Evolutionary conservation across 2,113 vertebrate species (phyloP).

Genomic region (Proterorhinus semilunaris): DNA sequence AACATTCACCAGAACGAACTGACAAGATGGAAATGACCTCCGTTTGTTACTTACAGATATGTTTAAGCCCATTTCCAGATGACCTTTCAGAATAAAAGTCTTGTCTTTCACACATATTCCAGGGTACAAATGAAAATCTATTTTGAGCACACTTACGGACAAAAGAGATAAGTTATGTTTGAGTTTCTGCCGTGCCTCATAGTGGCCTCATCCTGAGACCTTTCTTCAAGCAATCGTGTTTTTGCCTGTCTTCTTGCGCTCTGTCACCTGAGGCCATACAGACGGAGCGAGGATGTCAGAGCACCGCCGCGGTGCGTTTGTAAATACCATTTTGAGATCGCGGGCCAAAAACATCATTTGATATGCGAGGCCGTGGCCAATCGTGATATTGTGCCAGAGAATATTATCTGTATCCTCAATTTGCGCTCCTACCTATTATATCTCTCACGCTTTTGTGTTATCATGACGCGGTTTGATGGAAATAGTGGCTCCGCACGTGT

Average conservation of each 20-base stretch:
- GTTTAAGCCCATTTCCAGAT: neutral
- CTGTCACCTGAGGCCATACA: neutral
- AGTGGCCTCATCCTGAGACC: neutral
- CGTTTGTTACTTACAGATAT: neutral
- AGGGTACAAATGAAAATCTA: neutral
- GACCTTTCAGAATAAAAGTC: neutral
- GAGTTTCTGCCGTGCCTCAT: neutral
- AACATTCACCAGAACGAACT: slow-evolving; percentile 25
- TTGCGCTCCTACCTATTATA: neutral
- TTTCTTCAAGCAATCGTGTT: slow-evolving; percentile 31
- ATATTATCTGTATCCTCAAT: too few species aligned
- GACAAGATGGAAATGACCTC: slow-evolving; percentile 29
- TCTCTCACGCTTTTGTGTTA: neutral
- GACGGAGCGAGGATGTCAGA: neutral
- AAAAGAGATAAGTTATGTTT: slow-evolving; percentile 12
- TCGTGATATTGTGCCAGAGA: neutral
- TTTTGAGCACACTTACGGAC: slow-evolving; percentile 17
- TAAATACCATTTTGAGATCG: neutral
- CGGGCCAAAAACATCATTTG: neutral
- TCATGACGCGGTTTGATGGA: slow-evolving; percentile 23
- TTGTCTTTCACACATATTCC: neutral
- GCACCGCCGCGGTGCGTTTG: neutral
- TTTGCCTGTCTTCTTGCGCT: slow-evolving; percentile 9
- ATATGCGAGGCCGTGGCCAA: neutral
- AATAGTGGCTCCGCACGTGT: slow-evolving; percentile 6